Evolutionary conservation across 2,113 vertebrate species (phyloP), one percentile per base, ranked within the genome.

Genomic region (Tonatia bakeri): DNA sequence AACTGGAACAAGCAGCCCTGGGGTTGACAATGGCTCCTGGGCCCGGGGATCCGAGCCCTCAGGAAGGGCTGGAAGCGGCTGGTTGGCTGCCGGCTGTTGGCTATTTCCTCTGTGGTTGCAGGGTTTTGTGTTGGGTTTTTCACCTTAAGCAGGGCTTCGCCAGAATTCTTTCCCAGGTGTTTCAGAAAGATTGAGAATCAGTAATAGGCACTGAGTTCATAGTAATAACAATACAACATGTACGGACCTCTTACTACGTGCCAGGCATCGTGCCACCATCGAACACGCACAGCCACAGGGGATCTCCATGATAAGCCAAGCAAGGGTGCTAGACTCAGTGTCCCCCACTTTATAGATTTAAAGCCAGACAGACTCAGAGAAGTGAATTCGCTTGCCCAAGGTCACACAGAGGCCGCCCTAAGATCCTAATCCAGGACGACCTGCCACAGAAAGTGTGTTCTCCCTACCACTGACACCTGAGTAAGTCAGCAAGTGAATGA

Each of bases 11-110:
- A 43, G 61, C 36, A 91, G 61, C 16, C 61, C 36, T 0, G 1
- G 33, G 80, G 80, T 38, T 50, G 17, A 54, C 19, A 15, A 0
- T 7, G 16, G 56, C 80, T 70, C 67, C 12, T 40, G 40, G 67
- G 19, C n/a, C 31, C 3, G 4, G 79, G 70, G 54, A 22, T 73
- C 79, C 20, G 19, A 81, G 73, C n/a, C 92, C 90, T 81, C 0
- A 31, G 72, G 81, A 95, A 92, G 52, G 83, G 77, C 97, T 96
- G 87, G 84, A 94, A 91, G 76, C 50, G 1, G 76, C 79, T 80
- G 1, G 72, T 89, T 70, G 82, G 61, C 82, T 85, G 77, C 43
- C 4, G 20, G 77, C 97, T 80, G 33, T 91, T 75, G 61, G 88
- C 90, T 90, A 10, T 86, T 93, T 90, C 85, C 85, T 84, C 89